phyloP scores from a whole-genome alignment of 2,797 vertebrate species.

The Bothrops alternatus region DNA sequence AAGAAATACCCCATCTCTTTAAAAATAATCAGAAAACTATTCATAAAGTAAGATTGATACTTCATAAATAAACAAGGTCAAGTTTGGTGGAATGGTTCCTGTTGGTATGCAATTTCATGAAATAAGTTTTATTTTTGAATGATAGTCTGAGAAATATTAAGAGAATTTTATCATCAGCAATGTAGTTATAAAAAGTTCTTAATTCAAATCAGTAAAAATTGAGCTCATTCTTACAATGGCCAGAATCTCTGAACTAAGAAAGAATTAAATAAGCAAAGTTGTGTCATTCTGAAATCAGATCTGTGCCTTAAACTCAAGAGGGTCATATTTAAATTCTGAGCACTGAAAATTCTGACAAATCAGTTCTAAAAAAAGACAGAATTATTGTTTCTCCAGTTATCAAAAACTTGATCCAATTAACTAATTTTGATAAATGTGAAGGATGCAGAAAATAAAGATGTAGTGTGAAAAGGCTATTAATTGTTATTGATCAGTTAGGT shows the following conservation, averaged over 20 bases:
- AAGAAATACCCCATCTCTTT: background rate
- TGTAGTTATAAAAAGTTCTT: background rate
- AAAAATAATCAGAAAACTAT: background rate
- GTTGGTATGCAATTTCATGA: background rate
- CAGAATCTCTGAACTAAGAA: background rate
- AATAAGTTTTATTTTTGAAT: background rate
- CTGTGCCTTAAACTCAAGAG: background rate
- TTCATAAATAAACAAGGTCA: background rate
- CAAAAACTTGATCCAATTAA: background rate
- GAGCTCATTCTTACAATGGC: background rate
- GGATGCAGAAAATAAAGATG: background rate
- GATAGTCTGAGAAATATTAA: background rate
- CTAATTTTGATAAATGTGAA: no score
- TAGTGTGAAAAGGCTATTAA: background rate
- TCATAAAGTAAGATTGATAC: background rate
- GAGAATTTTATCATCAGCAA: background rate
- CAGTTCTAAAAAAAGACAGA: background rate
- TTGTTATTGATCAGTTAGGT: background rate
- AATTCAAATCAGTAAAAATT: background rate
- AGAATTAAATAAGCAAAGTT: background rate
- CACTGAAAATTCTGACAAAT: background rate
- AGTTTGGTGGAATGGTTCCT: background rate
- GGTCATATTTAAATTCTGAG: background rate
- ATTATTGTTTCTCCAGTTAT: background rate
- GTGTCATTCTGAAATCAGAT: background rate